Evolutionary conservation across 2,888 invertebrate genomes (phyloP), one percentile per base, ranked within the genome.

Genomic region (Troides aeacus): DNA sequence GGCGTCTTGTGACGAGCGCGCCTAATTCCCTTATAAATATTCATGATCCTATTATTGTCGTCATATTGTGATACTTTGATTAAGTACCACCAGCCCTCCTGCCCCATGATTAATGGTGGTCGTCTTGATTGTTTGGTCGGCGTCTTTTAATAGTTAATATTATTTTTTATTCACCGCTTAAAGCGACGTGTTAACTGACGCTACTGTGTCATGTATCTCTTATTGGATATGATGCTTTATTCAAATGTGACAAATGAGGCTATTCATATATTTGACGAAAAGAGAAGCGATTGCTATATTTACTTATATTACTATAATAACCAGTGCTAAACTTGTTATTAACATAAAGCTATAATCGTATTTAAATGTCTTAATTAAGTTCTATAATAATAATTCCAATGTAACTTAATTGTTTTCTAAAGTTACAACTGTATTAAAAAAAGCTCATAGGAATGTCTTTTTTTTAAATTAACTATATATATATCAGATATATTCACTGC

Each of bases 31-130:
- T 86, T 83, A 91, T 91, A 90, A 90, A 91, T 91, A 91, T 91
- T 91, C 91, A 91, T 90, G 82, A 76, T 74, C 75, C 80, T 84
- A 84, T 85, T 87, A 85, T 85, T 83, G 81, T 81, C 81, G 81
- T 79, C 83, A 86, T 87, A 88, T 88, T 86, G 89, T 89, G 90
- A 90, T 90, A 88, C 90, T 90, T 90, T 91, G 91, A 91, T 91
- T 88, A 90, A 91, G 88, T 87, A 84, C 84, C 86, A 80, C 72
- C 81, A 78, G 82, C 86, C 85, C 84, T 83, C 78, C 71, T 74
- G 72, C 72, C 75, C 74, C 72, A 81, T 87, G 86, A 89, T 87
- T 85, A 88, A 90, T 90, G 81, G 84, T 76, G 72, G 76, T 69
- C 71, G 70, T 64, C 71, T 50, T 77, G 75, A 79, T 79, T 81